phyloP scores from a whole-genome alignment of 2,888 invertebrate species.

The Drosophila recens region DNA sequence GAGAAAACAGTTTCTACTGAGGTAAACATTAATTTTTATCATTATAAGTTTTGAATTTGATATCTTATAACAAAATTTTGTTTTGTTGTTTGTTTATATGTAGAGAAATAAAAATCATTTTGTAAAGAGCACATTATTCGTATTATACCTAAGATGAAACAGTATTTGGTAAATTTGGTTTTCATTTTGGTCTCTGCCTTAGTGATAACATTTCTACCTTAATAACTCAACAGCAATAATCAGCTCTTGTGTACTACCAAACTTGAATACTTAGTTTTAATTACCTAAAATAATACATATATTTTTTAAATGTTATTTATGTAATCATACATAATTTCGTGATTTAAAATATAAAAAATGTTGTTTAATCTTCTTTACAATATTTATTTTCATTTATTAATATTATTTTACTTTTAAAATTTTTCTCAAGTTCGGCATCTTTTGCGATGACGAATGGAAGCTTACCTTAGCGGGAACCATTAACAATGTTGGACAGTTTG shows the following conservation, averaged over 20 bases:
- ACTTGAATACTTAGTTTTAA: no score
- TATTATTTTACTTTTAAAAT: no score
- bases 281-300: no score
- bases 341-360: no score
- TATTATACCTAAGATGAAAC: background rate
- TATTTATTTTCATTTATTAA: no score
- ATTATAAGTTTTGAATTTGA: background rate
- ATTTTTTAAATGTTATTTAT: background rate
- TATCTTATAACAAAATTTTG: background rate
- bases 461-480: constrained; percentile 90
- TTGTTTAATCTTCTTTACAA: no score
- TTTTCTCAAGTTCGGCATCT: constrained; percentile 71
- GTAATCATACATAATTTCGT: no score
- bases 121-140: background rate
- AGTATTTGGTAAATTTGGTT: background rate
- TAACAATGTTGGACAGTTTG: constrained; percentile 90
- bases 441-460: constrained; percentile 87
- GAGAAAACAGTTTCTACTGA: constrained; percentile 82
- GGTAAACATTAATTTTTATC: constrained; percentile 52
- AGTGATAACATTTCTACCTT: no score
- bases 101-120: background rate
- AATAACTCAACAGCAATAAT: background rate
- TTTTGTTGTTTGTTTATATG: constrained; percentile 1
- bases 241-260: background rate
- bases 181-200: background rate